phyloP scores from a whole-genome alignment of 1,140 invertebrate species.

The Drosophila eugracilis region DNA sequence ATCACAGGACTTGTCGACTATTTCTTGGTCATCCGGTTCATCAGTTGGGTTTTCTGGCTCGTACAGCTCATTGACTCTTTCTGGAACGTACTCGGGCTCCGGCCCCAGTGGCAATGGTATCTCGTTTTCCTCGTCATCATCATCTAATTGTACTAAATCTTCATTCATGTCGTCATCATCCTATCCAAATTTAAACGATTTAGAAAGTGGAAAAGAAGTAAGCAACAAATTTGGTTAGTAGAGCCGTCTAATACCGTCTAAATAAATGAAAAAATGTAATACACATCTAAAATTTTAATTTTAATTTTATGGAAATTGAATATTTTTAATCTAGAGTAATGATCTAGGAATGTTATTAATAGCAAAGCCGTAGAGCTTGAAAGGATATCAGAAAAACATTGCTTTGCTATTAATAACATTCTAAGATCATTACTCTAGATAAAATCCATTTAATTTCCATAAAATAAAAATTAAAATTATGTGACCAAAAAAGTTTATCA shows the following conservation, averaged over 20 bases:
- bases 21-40: conserved; percentile 40
- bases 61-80: conserved; percentile 51
- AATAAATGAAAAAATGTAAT: not conserved
- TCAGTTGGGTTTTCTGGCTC: conserved; percentile 82
- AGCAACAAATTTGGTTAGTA: no score
- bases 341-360: no score
- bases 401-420: not conserved
- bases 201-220: no score
- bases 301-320: no score
- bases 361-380: no score
- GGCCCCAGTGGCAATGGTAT: conserved; percentile 78
- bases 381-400: no score
- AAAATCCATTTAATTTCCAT: not conserved
- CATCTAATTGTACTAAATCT: conserved; percentile 85
- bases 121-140: conserved; percentile 71
- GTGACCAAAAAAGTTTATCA: not conserved
- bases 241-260: conserved; percentile 18
- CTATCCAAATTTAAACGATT: conserved; percentile 61
- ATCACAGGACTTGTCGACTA: conserved; percentile 10
- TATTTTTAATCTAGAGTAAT: no score
- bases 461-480: not conserved
- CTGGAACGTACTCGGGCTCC: conserved; percentile 14
- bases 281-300: no score
- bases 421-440: not conserved
- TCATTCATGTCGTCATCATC: conserved; percentile 83